These are phyloP conservation scores for Saturnia pavonia DNA, from an alignment of 2,888 invertebrate species.

Conservation along the genomic window DNA sequence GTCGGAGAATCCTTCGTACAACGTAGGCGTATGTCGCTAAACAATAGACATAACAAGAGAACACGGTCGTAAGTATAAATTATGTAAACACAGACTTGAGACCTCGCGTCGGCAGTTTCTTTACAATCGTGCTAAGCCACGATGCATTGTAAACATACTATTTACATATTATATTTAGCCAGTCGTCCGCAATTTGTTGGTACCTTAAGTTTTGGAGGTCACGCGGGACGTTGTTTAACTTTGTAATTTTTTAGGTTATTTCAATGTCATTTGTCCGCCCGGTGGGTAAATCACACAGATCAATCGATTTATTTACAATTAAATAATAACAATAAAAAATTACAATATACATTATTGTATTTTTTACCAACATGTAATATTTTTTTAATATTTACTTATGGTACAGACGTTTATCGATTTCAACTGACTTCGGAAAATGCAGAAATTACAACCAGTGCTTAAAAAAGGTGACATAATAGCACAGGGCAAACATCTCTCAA, in stretches of 20 bases:
- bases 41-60: conserved; percentile 30
- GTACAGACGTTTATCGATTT: not conserved
- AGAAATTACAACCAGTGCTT: not conserved
- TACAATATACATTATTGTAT: not conserved
- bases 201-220: conserved; percentile 11
- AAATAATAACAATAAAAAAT: not conserved
- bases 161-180: conserved; percentile 37
- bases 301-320: too few relatives aligned
- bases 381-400: not conserved
- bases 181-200: conserved; percentile 12
- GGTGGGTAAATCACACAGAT: not conserved
- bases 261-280: not conserved
- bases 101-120: conserved; percentile 29
- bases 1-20: not conserved
- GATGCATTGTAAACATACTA: conserved; percentile 39
- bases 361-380: not conserved
- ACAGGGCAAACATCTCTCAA: not conserved
- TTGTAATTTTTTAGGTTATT: not conserved
- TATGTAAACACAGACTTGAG: conserved; percentile 44
- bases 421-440: not conserved
- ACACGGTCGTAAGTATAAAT: conserved; percentile 36
- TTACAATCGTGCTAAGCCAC: conserved; percentile 33
- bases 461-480: not conserved
- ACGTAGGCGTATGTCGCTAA: conserved; percentile 54
- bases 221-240: conserved; percentile 3